Evolutionary conservation across 2,113 vertebrate genomes (phyloP).

Genomic region (Xiphophorus couchianus): DNA sequence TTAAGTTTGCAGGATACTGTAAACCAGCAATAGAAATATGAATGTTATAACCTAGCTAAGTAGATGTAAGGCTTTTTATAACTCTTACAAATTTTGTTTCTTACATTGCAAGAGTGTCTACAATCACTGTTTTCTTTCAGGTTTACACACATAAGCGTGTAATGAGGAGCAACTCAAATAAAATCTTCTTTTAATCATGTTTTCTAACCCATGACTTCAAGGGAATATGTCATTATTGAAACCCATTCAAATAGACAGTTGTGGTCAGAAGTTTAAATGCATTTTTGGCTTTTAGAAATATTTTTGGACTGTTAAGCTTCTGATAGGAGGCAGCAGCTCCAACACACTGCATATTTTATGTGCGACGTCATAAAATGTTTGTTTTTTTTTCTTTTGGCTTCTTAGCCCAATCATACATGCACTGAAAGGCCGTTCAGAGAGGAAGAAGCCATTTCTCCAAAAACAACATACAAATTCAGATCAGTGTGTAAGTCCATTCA

Average conservation of each 20-base stretch:
- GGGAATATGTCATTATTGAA: constrained; percentile 57
- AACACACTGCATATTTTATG: no score
- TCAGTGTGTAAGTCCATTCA: no score
- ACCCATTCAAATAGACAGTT: background rate
- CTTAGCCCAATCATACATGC: no score
- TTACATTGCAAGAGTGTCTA: constrained; percentile 91
- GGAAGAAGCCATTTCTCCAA: background rate
- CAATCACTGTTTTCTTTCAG: constrained; percentile 86
- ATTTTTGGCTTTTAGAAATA: background rate
- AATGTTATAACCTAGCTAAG: constrained; percentile 87
- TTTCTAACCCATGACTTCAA: constrained; percentile 81
- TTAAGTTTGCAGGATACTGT: constrained; percentile 85
- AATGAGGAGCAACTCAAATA: constrained; percentile 86
- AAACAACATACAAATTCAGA: background rate
- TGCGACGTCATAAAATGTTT: no score
- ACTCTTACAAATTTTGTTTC: constrained; percentile 83
- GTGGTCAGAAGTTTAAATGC: background rate
- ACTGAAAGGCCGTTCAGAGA: no score
- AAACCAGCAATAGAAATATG: constrained; percentile 92
- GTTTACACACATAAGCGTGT: constrained; percentile 84
- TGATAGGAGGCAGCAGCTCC: no score
- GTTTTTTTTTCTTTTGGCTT: no score
- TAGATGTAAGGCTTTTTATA: constrained; percentile 79
- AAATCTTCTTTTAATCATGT: constrained; percentile 90
- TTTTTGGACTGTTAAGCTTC: background rate